Percentiles rank a stretch among this genome's conserved stretches.
These are phyloP conservation scores for Neosalanx taihuensis DNA, from an alignment of 2,797 vertebrate species.

Conservation along the genomic window DNA sequence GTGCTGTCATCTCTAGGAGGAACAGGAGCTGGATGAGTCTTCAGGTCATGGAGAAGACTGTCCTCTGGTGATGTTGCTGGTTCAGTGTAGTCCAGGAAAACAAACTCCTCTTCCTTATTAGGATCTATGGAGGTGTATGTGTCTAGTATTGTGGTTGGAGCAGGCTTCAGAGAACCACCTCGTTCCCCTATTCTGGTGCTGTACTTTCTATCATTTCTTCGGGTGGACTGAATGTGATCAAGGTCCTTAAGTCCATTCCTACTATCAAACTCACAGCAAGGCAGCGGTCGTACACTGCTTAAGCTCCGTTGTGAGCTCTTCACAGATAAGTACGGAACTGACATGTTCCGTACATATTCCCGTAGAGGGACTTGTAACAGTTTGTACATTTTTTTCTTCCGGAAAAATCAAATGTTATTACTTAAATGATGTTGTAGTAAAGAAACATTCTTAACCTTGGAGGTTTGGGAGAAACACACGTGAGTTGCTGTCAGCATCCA, in stretches of 20 bases:
- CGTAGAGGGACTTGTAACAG: constrained; percentile 35
- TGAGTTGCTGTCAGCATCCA: background rate
- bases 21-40: background rate
- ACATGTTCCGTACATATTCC: background rate
- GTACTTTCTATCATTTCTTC: constrained; percentile 28
- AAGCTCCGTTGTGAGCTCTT: background rate
- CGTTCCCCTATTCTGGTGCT: constrained; percentile 17
- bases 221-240: background rate
- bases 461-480: background rate
- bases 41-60: constrained; percentile 3
- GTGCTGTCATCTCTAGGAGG: constrained; percentile 13
- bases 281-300: background rate
- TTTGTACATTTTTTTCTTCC: constrained; percentile 38
- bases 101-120: constrained; percentile 64
- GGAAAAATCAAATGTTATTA: background rate
- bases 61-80: constrained; percentile 17
- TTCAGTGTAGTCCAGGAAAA: constrained; percentile 62
- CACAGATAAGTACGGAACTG: background rate
- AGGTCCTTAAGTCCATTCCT: background rate
- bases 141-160: background rate
- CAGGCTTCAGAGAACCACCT: background rate
- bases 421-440: background rate
- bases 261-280: background rate
- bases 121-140: constrained; percentile 59
- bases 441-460: constrained; percentile 23